phyloP scores from a whole-genome alignment of 2,113 vertebrate species.

The Terrapene triunguis region DNA sequence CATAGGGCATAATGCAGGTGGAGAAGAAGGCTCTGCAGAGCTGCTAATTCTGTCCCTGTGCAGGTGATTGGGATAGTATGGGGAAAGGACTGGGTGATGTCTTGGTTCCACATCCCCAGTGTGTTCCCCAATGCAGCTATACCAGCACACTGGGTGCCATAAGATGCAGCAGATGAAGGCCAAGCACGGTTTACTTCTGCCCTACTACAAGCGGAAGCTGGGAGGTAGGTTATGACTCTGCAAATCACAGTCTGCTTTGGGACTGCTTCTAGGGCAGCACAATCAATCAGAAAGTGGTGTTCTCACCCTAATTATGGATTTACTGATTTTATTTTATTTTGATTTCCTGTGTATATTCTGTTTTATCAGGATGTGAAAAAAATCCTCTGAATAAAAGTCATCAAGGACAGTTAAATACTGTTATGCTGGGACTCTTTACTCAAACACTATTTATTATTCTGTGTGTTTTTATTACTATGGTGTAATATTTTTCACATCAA shows the following conservation, averaged over 20 bases:
- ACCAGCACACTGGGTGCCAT: no score
- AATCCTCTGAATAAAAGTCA: background rate
- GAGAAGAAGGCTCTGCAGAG: background rate
- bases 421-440: background rate
- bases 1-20: background rate
- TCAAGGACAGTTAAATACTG: background rate
- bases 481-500: background rate
- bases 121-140: background rate
- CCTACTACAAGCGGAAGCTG: background rate
- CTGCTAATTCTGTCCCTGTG: background rate
- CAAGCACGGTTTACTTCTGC: background rate
- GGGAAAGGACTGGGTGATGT: background rate
- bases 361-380: background rate
- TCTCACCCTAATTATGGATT: background rate
- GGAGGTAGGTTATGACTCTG: fast-evolving
- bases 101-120: background rate
- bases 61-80: background rate
- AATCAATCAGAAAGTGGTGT: background rate
- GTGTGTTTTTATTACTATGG: background rate
- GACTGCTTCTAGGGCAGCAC: background rate
- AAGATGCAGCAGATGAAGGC: background rate
- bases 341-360: background rate
- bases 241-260: background rate
- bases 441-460: background rate
- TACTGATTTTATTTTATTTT: background rate